phyloP scores from a whole-genome alignment of 2,113 vertebrate species.

The Cyanistes caeruleus region DNA sequence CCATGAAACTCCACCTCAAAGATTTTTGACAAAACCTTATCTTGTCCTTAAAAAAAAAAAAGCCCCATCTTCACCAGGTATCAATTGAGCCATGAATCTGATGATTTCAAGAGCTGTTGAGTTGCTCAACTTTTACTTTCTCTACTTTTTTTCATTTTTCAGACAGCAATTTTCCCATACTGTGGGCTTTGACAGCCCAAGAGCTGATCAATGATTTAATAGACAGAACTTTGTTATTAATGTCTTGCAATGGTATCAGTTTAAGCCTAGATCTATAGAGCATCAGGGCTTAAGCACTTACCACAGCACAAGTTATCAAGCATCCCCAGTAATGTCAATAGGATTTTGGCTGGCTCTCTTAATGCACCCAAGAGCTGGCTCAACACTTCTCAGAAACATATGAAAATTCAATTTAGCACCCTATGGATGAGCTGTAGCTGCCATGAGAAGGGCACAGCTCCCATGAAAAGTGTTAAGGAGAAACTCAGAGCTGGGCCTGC shows the following conservation, averaged over 20 bases:
- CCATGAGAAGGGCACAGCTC: not conserved
- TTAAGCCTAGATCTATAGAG: conserved; percentile 46
- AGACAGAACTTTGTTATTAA: conserved; percentile 40
- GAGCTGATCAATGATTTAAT: conserved; percentile 34
- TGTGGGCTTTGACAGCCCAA: conserved; percentile 17
- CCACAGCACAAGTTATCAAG: not conserved
- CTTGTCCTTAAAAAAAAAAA: not conserved
- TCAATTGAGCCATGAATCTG: not conserved
- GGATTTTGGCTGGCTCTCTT: not conserved
- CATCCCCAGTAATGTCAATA: not conserved
- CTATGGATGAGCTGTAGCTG: not conserved
- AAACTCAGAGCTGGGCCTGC: not conserved
- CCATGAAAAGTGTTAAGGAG: not conserved
- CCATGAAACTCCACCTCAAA: not conserved
- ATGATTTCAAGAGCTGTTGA: not conserved
- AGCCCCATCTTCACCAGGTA: not conserved
- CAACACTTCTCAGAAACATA: not conserved
- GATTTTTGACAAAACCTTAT: not conserved
- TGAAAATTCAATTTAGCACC: not conserved
- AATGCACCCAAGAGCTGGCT: not conserved
- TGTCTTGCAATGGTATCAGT: not conserved
- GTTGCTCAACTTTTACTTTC: not conserved
- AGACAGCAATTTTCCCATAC: conserved; percentile 23
- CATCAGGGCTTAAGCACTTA: not conserved
- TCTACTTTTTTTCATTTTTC: conserved; percentile 4